Evolutionary conservation across 2,113 vertebrate genomes (phyloP).

Genomic region (Mobula hypostoma): DNA sequence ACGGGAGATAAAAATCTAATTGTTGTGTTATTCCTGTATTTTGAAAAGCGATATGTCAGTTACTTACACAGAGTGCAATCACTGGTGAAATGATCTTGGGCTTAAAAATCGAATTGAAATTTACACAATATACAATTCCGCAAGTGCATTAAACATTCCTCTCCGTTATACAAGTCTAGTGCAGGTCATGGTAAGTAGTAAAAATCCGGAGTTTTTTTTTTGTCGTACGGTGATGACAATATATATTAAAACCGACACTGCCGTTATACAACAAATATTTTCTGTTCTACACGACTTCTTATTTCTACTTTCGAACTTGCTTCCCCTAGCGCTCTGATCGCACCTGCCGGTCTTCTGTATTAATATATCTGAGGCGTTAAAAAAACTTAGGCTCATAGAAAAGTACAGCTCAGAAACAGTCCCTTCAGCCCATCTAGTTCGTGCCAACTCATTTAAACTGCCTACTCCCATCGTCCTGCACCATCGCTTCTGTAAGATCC

Average conservation of each 20-base stretch:
- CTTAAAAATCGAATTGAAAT: background rate
- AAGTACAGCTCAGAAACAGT: too few species aligned
- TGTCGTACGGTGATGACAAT: background rate
- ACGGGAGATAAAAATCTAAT: background rate
- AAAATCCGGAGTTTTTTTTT: background rate
- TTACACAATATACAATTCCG: background rate
- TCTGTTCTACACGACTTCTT: background rate
- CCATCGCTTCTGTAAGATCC: background rate
- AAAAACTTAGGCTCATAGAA: background rate
- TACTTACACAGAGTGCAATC: background rate
- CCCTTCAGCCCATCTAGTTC: too few species aligned
- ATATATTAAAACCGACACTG: background rate
- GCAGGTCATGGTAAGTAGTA: background rate
- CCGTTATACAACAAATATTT: background rate
- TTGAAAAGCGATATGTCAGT: background rate
- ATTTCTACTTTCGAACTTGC: slow-evolving; percentile 9
- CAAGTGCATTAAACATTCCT: background rate
- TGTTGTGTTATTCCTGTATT: background rate
- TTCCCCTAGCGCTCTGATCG: background rate
- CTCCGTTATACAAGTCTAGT: background rate
- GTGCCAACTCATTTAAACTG: too few species aligned
- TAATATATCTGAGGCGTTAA: background rate
- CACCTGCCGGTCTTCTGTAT: background rate
- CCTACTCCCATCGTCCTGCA: too few species aligned
- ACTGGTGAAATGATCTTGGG: background rate